These are phyloP conservation scores for Taphrorychus bicolor DNA, from an alignment of 2,888 invertebrate species.

Conservation along the genomic window DNA sequence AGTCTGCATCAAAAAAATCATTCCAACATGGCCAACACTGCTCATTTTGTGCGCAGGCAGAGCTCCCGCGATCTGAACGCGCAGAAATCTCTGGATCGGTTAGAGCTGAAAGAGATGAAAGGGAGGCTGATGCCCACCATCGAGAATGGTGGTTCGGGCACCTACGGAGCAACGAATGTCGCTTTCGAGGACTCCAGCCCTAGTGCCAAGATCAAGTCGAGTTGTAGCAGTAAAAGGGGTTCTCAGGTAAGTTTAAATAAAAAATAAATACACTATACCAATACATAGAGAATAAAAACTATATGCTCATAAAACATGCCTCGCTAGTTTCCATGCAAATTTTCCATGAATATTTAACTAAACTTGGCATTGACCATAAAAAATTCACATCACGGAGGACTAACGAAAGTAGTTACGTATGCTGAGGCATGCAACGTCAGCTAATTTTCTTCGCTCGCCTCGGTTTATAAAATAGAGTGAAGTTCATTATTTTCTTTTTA, in stretches of 20 bases:
- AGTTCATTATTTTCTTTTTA: too few species aligned
- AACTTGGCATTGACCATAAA: background rate
- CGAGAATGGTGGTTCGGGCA: conserved; percentile 59
- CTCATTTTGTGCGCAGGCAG: conserved; percentile 86
- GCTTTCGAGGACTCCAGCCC: conserved; percentile 76
- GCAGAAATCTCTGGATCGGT: conserved; percentile 81
- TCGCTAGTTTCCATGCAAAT: background rate
- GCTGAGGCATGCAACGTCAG: background rate
- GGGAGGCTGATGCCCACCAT: conserved; percentile 79
- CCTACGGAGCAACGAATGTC: conserved; percentile 86
- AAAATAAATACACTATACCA: too few species aligned
- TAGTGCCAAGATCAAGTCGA: conserved; percentile 60
- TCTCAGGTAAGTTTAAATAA: conserved; percentile 47
- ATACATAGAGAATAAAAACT: too few species aligned
- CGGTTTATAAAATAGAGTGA: background rate
- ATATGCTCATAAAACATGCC: too few species aligned
- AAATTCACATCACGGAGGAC: background rate
- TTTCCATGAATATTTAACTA: background rate
- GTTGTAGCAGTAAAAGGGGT: conserved; percentile 63
- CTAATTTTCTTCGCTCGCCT: background rate
- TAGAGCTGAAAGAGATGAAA: conserved; percentile 85
- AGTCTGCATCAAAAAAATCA: too few species aligned
- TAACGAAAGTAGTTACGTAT: background rate
- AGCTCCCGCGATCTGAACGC: conserved; percentile 84
- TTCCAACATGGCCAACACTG: conserved; percentile 82